Evolutionary conservation across 2,888 invertebrate species (phyloP), one percentile per base, ranked within the genome.

Genomic region (Cephus runcator): DNA sequence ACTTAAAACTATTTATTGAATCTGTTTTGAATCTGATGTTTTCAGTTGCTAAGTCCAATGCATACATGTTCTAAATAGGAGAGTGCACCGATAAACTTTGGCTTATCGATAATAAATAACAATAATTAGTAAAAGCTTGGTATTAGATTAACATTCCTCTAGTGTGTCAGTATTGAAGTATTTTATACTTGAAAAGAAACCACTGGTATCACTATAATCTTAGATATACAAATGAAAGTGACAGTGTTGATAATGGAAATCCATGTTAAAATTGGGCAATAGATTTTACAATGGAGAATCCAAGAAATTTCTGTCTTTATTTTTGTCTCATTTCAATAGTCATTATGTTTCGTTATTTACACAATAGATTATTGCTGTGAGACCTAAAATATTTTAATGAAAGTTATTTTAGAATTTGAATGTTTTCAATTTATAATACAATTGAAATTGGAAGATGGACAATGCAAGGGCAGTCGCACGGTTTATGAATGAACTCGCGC

Each of bases 51-150:
- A 56, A 56, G 9, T 56, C 23, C 56, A 56, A 23, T 56, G 56
- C 9, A 23, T 56, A 56, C 23, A 9, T 56, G 2, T 56, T 40
- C 9, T 9, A 56, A 23, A 56, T 56, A 9, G 56, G 9, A 56
- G 23, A 56, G 9, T 23, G 23, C 31, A 33, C 33, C 9, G 77
- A 80, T 80, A 80, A 79, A 81, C 74, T 81, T 78, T 78, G 31
- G 40, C 75, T 75, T 74, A 36, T 56, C 31, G 35, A 30, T 33
- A 56, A 12, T 35, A 31, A 80, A 79, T 76, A 74, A 74, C 69
- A 76, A 23, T 6, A 23, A 23, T 56, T 56, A 56, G 23, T 40
- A 56, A 56, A 15, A 56, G 1, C 23, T 23, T 56, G 9, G 1
- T 23, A 56, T 56, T 30, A 34, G 23, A 30, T 71, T 71, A 34